These are phyloP conservation scores for Caenorhabditis sp. DNA, from an alignment of 2,888 invertebrate genomes.

Conservation along the genomic window DNA sequence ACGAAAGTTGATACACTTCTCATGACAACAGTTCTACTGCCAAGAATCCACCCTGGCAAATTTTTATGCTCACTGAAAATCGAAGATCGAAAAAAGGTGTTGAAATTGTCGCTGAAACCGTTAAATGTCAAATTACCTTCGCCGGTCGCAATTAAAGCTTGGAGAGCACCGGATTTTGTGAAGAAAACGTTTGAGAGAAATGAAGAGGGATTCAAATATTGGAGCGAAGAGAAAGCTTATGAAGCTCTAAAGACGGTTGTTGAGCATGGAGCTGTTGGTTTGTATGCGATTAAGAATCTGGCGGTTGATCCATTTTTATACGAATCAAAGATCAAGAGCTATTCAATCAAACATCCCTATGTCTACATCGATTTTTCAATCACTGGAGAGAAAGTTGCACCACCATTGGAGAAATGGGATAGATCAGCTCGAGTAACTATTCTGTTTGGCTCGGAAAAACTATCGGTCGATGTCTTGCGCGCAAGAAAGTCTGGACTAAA, in stretches of 20 bases:
- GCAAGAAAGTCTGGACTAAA: not conserved
- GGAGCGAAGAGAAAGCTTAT: not conserved
- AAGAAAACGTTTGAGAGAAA: not conserved
- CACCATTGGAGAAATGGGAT: not conserved
- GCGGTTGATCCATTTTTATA: not conserved
- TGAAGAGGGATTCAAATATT: not conserved
- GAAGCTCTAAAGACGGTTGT: not conserved
- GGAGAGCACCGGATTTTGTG: not conserved
- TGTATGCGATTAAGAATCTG: not conserved
- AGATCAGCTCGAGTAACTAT: not conserved
- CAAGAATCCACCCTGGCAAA: not conserved
- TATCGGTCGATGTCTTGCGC: not conserved
- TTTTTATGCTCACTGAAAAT: not conserved
- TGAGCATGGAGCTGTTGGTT: not conserved
- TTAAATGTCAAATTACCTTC: not conserved
- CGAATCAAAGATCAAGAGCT: not conserved
- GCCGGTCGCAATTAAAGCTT: not conserved
- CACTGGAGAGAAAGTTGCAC: not conserved
- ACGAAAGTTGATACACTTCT: not conserved
- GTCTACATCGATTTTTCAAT: not conserved
- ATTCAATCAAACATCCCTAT: not conserved
- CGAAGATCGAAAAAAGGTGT: not conserved
- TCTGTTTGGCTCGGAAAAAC: not conserved
- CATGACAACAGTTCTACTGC: not conserved
- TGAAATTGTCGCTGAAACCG: not conserved